A percentile compares a stretch with the other conserved stretches of the same genome.
Conservation (phyloP, 2,888 invertebrate genomes). For the Mongoloraphidia duomilia region DNA sequence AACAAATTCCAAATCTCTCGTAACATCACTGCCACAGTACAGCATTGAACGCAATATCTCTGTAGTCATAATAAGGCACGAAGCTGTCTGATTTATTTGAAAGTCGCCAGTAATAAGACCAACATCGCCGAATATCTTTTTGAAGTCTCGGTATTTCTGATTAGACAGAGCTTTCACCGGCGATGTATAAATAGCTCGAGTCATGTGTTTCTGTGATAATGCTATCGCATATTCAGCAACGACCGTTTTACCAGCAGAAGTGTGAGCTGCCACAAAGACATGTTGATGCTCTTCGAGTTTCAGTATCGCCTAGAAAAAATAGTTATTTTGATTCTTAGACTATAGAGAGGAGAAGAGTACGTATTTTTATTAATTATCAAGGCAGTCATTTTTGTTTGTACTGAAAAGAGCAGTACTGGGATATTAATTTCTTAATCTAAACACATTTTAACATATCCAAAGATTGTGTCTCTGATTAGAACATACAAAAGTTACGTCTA, state of each 20-base stretch:
- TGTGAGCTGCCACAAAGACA: constrained; percentile 98
- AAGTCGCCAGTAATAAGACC: constrained; percentile 91
- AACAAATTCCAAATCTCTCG: constrained; percentile 93
- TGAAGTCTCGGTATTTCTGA: constrained; percentile 97
- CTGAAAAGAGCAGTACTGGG: too few relatives aligned
- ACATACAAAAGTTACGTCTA: too few relatives aligned
- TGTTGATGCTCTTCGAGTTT: constrained; percentile 87
- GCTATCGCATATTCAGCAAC: constrained; percentile 99
- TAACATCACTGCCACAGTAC: constrained; percentile 85
- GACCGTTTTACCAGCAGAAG: constrained; percentile 97
- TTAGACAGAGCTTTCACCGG: constrained; percentile 98
- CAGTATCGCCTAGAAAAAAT: constrained; percentile 56
- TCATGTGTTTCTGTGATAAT: constrained; percentile 80
- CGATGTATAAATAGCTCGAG: constrained; percentile 90
- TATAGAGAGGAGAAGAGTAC: too few relatives aligned
- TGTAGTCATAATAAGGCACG: constrained; percentile 98
- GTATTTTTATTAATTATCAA: too few relatives aligned
- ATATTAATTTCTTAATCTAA: too few relatives aligned
- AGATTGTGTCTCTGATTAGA: too few relatives aligned
- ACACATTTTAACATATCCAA: too few relatives aligned
- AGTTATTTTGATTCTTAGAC: background rate
- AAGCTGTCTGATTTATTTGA: constrained; percentile 84
- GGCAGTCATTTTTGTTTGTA: too few relatives aligned
- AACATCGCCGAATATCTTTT: constrained; percentile 79
- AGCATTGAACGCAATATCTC: constrained; percentile 96